phyloP scores from a whole-genome alignment of 2,797 vertebrate genomes.

The Nannoperca obscura region DNA sequence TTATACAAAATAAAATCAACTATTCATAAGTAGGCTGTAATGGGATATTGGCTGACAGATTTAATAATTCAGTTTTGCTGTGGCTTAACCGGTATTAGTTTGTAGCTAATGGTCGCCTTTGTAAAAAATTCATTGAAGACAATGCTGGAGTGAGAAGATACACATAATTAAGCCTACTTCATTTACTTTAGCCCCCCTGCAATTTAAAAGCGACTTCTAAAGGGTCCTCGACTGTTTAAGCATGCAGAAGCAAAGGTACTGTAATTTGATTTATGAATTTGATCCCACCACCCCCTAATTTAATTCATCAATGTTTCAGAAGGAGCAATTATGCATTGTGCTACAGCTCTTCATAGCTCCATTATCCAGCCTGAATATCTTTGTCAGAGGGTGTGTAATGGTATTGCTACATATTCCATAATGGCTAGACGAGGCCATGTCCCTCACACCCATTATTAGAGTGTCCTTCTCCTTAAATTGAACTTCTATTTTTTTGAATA shows the following conservation, averaged over 20 bases:
- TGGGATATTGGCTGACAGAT: conserved; percentile 91
- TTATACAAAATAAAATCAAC: conserved; percentile 98
- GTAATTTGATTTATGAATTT: conserved; percentile 91
- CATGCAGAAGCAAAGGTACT: conserved; percentile 79
- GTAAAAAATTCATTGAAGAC: conserved; percentile 91
- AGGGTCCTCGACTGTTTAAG: conserved; percentile 72
- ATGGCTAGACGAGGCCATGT: conserved; percentile 66
- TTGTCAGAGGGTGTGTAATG: conserved; percentile 81
- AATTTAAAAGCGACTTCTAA: conserved; percentile 75
- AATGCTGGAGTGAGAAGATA: conserved; percentile 85
- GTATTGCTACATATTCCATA: conserved; percentile 84
- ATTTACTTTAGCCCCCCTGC: conserved; percentile 78
- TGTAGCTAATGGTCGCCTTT: conserved; percentile 90
- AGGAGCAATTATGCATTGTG: conserved; percentile 86
- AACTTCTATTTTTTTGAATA: conserved; percentile 62
- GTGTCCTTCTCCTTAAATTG: conserved; percentile 69
- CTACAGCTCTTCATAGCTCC: conserved; percentile 76
- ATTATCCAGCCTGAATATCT: conserved; percentile 81
- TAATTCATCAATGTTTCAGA: conserved; percentile 89
- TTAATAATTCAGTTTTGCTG: conserved; percentile 97
- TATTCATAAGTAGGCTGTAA: conserved; percentile 95
- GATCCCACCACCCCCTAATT: conserved; percentile 83
- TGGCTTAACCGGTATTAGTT: conserved; percentile 89
- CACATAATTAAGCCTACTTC: conserved; percentile 85
- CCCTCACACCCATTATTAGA: conserved; percentile 68